Base-by-base conservation (phyloP, 2,797 vertebrate species). In the Phylloscopus collybita region DNA sequence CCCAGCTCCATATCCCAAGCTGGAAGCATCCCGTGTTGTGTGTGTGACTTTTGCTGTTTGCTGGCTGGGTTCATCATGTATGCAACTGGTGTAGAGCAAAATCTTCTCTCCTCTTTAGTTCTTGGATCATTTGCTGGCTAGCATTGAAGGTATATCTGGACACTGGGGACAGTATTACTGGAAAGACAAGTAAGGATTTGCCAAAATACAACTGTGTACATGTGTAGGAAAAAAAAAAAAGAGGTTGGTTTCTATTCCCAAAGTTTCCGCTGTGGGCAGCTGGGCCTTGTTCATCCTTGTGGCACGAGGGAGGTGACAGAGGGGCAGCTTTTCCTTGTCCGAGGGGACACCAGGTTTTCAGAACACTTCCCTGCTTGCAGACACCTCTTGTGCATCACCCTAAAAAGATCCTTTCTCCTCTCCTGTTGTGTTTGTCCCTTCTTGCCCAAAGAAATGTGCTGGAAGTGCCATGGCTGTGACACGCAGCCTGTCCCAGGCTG, bases 131-230 rank as follows among this genome's bases (percentile, higher is more conserved):
- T 97, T 99, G 96, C 92, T 98, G 96, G 97, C 98, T 92, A 98
- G 98, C 49, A 98, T 98, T 76, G 98, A 99, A 97, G 98, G 98
- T 62, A 98, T 98, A 95, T 98, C 98, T 47, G 98, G 98, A 79
- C 98, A 98, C 96, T 98, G 98, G 98, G 98, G 98, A 85, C 98
- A 98, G 80, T 98, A 99, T 97, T 98, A 98, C 97, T 99, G 98
- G 98, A 98, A 98, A 97, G 98, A 99, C 97, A 99, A 98, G 98
- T 98, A 97, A 97, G 96, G 71, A 96, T 96, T 96, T 97, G 75
- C 65, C 57, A 85, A 95, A 96, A 69, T 84, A 91, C 93, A 71
- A 6, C 72, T 74, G 44, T 86, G 38, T 94, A 78, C 84, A 86
- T 7, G 51, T 80, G 49, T 85, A 95, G 80, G 16, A 27, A n/a